phyloP scores from a whole-genome alignment of 2,888 invertebrate genomes.

The Drosophila atroscutellata region DNA sequence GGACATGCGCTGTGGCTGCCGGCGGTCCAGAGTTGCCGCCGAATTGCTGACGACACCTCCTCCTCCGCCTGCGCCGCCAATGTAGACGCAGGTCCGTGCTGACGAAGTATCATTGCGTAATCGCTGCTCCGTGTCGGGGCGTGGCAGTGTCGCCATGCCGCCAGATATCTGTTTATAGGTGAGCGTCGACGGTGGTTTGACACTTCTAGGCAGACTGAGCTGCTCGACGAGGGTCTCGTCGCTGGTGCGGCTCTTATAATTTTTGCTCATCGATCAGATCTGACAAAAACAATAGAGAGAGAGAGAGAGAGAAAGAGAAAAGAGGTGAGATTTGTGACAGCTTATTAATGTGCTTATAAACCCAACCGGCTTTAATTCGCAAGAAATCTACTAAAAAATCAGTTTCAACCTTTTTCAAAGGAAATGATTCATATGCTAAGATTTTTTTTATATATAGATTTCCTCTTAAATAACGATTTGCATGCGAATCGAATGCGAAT shows the following conservation, averaged over 20 bases:
- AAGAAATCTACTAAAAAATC: conserved; percentile 57
- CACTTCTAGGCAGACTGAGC: conserved; percentile 65
- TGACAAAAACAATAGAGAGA: conserved; percentile 17
- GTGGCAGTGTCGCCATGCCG: conserved; percentile 70
- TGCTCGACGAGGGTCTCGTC: conserved; percentile 79
- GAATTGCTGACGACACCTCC: conserved; percentile 52
- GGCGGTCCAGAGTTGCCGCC: conserved; percentile 79
- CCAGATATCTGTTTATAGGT: conserved; percentile 70
- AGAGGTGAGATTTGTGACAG: conserved; percentile 28
- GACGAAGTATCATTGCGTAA: conserved; percentile 71
- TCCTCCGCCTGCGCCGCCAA: conserved; percentile 42
- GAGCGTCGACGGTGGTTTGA: conserved; percentile 47
- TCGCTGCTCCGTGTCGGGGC: conserved; percentile 62
- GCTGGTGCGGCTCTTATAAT: conserved; percentile 73
- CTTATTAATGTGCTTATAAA: conserved; percentile 58
- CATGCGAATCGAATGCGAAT: conserved; percentile 58
- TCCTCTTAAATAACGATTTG: conserved; percentile 48
- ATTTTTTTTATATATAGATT: conserved; percentile 25
- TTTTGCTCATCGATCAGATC: conserved; percentile 75
- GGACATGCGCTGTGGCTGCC: conserved; percentile 79
- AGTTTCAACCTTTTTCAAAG: conserved; percentile 58
- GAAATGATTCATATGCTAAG: conserved; percentile 70
- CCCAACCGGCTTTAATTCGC: conserved; percentile 56
- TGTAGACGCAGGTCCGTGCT: conserved; percentile 68
- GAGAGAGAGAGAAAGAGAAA: conserved; percentile 9